Base-by-base conservation (phyloP, 2,888 invertebrate genomes). In the Dryobota labecula region DNA sequence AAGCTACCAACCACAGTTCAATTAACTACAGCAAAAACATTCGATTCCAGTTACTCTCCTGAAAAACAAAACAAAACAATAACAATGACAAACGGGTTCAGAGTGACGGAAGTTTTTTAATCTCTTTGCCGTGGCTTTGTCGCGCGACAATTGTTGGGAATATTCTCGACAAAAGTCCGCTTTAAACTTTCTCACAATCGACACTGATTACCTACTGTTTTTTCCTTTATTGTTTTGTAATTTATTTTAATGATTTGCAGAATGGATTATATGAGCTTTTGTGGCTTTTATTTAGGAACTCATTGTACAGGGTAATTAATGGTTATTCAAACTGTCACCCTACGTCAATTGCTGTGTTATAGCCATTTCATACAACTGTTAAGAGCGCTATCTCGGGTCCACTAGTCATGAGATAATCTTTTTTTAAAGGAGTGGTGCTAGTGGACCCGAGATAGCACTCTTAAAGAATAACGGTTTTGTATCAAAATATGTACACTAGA, bases 101-200 rank as follows among this genome's bases (percentile, higher is more conserved):
- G 51, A 63, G 63, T 65, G 63, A 74, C 47, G 54, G 57, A 73
- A 80, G 78, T 83, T 82, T 81, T 82, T 83, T 83, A 83, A 83
- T 81, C 78, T 68, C 56, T 83, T 83, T 83, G 41, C 18, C 27
- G 54, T 13, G 27, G 74, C 69, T 70, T 75, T 83, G 74, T 66
- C 13, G 49, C 24, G 27, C 24, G 66, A 58, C 49, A 51, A 73
- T 51, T 58, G 73, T 73, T 57, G 8, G n/a, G 43, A 66, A 73
- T 66, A 58, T 73, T 45, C 49, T 51, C 33, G 33, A 70, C 66
- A 67, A 58, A 63, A 51, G 63, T 47, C n/a, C 54, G 63, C 62
- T 78, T 53, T 57, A 70, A 75, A 73, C 54, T 76, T 76, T 67
- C 56, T 49, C 57, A 75, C 74, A 80, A 78, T 82, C 63, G 66